Conservation (phyloP, 2,797 vertebrate genomes). For the Chaunax sp. region DNA sequence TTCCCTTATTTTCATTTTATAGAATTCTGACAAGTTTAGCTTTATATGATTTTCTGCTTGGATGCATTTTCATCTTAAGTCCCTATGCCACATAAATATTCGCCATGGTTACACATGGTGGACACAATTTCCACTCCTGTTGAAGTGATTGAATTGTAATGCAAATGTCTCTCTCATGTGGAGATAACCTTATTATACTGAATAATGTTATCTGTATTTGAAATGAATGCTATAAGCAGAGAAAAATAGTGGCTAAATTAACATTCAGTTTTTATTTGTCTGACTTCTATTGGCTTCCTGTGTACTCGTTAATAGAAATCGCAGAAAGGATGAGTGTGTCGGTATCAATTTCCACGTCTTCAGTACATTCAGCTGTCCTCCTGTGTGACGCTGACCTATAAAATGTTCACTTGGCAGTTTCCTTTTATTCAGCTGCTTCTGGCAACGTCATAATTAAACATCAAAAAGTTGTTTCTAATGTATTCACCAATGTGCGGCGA, state of each 20-base stretch:
- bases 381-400: conserved; percentile 1
- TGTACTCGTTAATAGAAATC: conserved; percentile 19
- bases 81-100: conserved; percentile 25
- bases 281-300: neutral
- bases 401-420: conserved; percentile 26
- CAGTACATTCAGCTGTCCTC: conserved; percentile 15
- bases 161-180: conserved; percentile 16
- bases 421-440: conserved; percentile 23
- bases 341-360: conserved; percentile 10
- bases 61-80: conserved; percentile 44
- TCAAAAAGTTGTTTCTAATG: conserved; percentile 31
- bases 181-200: conserved; percentile 26
- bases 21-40: conserved; percentile 34
- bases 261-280: conserved; percentile 43
- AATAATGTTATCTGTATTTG: conserved; percentile 32
- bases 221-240: conserved; percentile 29
- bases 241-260: conserved; percentile 32
- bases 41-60: conserved; percentile 45
- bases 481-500: conserved; percentile 14
- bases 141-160: conserved; percentile 38
- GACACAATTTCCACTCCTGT: conserved; percentile 23
- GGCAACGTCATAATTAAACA: conserved; percentile 6
- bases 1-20: conserved; percentile 19
- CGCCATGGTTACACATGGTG: conserved; percentile 1
- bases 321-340: conserved; percentile 4